A percentile compares a stretch with the other conserved stretches of the same genome.
These are phyloP conservation scores for Dipodomys ordii DNA, from an alignment of 2,113 vertebrate species.

Conservation along the genomic window DNA sequence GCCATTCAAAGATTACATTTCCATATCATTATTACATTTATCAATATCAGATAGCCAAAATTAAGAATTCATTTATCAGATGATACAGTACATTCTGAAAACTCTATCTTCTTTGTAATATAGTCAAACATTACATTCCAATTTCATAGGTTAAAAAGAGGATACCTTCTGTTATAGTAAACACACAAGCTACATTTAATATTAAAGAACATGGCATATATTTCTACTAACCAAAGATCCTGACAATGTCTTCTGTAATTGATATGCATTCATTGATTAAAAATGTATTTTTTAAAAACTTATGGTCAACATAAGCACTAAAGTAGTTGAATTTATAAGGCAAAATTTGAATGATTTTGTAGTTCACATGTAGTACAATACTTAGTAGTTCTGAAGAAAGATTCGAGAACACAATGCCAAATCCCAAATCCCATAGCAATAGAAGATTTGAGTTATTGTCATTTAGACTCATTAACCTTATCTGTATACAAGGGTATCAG, in stretches of 20 bases:
- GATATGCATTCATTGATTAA: neutral
- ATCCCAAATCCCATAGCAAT: neutral
- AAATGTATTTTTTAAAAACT: constrained; percentile 9
- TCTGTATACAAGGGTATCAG: neutral
- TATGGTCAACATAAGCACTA: neutral
- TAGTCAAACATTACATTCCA: neutral
- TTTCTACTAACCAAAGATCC: neutral
- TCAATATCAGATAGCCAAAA: neutral
- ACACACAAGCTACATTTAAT: neutral
- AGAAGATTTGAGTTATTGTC: neutral
- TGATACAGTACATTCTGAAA: neutral
- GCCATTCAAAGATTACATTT: neutral
- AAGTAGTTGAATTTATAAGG: constrained; percentile 10
- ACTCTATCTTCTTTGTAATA: neutral
- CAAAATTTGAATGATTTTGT: constrained; percentile 3
- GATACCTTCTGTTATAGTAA: neutral
- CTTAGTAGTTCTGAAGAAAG: constrained; percentile 1
- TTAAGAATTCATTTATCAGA: constrained; percentile 6
- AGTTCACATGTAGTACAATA: neutral
- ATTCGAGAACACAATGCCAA: neutral
- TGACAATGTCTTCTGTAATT: neutral
- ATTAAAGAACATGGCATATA: neutral
- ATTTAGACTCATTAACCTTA: constrained; percentile 37
- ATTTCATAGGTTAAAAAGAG: neutral
- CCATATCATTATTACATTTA: neutral